Evolutionary conservation across 2,113 vertebrate species (phyloP).

Genomic region (Tichodroma muraria): DNA sequence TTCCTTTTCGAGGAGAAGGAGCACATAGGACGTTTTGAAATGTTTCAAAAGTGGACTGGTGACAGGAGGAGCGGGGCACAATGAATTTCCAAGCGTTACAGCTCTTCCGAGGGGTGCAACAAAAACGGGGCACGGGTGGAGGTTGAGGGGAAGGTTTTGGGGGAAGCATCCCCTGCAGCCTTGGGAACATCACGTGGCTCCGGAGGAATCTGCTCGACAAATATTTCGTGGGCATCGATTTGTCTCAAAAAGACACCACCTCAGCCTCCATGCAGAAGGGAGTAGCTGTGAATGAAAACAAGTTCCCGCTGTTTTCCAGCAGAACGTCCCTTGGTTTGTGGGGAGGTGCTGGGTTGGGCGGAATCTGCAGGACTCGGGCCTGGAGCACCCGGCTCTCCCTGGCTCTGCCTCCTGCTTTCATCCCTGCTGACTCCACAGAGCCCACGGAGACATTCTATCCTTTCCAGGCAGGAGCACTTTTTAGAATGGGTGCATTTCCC

Average conservation of each 20-base stretch:
- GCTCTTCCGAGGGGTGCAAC: not conserved
- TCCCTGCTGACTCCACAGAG: not conserved
- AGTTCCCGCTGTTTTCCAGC: fast-evolving
- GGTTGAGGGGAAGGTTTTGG: not conserved
- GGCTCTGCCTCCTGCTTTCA: not conserved
- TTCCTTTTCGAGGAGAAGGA: not conserved
- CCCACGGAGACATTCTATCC: not conserved
- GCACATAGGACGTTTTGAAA: not conserved
- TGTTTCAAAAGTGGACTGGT: not conserved
- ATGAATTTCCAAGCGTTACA: not conserved
- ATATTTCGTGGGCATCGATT: not conserved
- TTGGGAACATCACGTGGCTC: not conserved
- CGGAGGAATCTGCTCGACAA: not conserved
- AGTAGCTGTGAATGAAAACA: fast-evolving
- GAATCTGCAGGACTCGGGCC: not conserved
- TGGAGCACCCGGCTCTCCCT: not conserved
- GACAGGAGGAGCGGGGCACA: not conserved
- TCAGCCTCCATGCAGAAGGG: fast-evolving
- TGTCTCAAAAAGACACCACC: not conserved
- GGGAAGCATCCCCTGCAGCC: not conserved
- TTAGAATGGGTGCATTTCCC: fast-evolving
- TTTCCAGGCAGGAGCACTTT: not conserved
- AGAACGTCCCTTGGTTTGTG: fast-evolving
- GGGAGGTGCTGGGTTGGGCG: fast-evolving
- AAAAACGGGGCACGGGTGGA: not conserved